Percentiles rank a stretch among this genome's conserved stretches.
phyloP scores from a whole-genome alignment of 1,140 invertebrate genomes.

The Zaprionus kolodkinae region DNA sequence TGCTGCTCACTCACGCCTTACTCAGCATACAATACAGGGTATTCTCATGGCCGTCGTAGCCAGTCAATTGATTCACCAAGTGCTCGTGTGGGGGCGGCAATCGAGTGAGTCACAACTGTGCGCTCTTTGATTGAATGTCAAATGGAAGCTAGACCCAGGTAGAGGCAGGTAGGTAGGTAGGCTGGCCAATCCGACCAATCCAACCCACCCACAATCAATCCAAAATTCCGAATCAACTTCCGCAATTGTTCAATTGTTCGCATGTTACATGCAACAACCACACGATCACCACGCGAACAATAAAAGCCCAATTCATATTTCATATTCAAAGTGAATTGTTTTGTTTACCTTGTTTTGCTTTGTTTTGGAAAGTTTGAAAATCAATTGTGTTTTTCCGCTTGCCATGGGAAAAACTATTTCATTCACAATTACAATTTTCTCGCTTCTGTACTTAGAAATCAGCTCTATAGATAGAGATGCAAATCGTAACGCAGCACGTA shows the following conservation, averaged over 20 bases:
- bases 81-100: not conserved
- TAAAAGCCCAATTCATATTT: conserved; percentile 29
- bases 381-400: conserved; percentile 46
- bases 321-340: conserved; percentile 36
- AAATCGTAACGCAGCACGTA: too few species aligned
- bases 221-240: conserved; percentile 26
- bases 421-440: conserved; percentile 19
- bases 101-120: conserved; percentile 7
- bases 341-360: conserved; percentile 6
- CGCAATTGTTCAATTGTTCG: conserved; percentile 36
- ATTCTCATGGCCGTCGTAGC: conserved; percentile 9
- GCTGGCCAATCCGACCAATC: too few species aligned
- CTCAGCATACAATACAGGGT: conserved; percentile 12
- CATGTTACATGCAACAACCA: conserved; percentile 46
- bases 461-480: not conserved
- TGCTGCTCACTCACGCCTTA: not conserved
- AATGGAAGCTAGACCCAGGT: conserved; percentile 3
- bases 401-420: conserved; percentile 38
- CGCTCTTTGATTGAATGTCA: conserved; percentile 12
- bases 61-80: not conserved
- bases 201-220: conserved; percentile 27
- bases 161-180: not conserved
- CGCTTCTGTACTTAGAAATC: not conserved
- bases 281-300: too few species aligned
- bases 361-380: conserved; percentile 20